phyloP scores from a whole-genome alignment of 1,140 invertebrate species.

The Vollenhovia emeryi region DNA sequence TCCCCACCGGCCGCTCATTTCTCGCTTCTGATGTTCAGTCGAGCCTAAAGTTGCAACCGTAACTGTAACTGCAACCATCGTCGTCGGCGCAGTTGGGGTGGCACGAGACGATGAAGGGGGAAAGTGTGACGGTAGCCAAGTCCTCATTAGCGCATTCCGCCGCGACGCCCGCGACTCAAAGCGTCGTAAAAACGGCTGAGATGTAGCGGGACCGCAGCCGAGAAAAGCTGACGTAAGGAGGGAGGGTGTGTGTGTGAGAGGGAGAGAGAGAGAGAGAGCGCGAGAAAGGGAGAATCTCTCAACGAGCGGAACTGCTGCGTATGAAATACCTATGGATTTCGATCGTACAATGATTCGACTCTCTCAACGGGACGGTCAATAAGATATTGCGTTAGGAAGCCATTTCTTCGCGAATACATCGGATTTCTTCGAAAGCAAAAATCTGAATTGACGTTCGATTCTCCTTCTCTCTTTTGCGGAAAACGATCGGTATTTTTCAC shows the following conservation, averaged over 20 bases:
- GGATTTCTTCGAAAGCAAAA: background rate
- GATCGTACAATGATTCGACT: background rate
- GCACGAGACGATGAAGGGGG: slow-evolving; percentile 67
- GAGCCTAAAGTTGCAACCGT: slow-evolving; percentile 56
- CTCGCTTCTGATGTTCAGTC: slow-evolving; percentile 33
- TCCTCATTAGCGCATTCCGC: slow-evolving; percentile 86
- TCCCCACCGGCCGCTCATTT: background rate
- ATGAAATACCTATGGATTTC: background rate
- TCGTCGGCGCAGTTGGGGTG: slow-evolving; percentile 59
- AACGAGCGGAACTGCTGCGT: slow-evolving; percentile 16
- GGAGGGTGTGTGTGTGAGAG: background rate
- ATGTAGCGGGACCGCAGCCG: slow-evolving; percentile 77
- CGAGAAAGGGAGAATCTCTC: background rate
- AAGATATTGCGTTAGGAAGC: background rate
- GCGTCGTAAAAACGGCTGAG: slow-evolving; percentile 85
- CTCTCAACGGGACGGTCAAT: background rate
- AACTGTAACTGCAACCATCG: slow-evolving; percentile 34
- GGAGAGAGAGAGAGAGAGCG: background rate
- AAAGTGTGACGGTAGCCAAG: slow-evolving; percentile 84
- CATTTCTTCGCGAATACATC: background rate
- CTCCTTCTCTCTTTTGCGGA: background rate
- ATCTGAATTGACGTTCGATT: background rate
- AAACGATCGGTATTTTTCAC: background rate
- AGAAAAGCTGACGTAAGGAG: background rate
- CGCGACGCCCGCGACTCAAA: slow-evolving; percentile 84